Evolutionary conservation across 1,140 invertebrate species (phyloP).

Genomic region (Sipha flava): DNA sequence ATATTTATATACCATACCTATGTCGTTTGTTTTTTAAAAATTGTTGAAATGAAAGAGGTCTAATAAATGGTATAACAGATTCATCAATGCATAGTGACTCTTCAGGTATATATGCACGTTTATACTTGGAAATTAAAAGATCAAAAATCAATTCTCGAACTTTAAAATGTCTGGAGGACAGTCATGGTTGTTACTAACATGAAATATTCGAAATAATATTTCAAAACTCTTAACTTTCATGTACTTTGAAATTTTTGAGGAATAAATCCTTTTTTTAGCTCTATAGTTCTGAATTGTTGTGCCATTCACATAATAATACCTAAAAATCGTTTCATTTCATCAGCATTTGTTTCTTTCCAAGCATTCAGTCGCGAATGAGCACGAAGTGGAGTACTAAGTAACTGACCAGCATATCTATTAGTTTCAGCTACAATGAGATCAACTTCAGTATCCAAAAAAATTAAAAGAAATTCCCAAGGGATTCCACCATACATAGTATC

Average conservation of each 20-base stretch:
- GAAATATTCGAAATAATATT: neutral
- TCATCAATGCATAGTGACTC: slow-evolving; percentile 40
- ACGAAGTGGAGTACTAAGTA: neutral
- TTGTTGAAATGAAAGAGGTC: slow-evolving; percentile 39
- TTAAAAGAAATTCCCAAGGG: neutral
- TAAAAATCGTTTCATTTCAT: neutral
- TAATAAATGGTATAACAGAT: slow-evolving; percentile 41
- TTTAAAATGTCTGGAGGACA: neutral
- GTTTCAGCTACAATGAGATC: neutral
- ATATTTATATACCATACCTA: slow-evolving; percentile 42
- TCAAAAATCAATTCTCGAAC: neutral
- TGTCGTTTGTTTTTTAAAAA: slow-evolving; percentile 41
- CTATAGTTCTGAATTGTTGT: neutral
- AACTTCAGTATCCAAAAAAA: neutral
- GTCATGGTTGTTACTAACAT: neutral
- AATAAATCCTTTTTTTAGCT: neutral
- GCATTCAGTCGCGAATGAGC: neutral
- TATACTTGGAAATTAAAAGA: neutral
- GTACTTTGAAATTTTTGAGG: neutral
- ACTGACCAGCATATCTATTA: neutral
- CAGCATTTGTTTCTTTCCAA: neutral
- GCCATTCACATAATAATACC: neutral
- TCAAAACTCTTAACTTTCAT: neutral
- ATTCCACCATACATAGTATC: neutral
- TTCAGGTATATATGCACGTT: slow-evolving; percentile 32